Evolutionary conservation across 2,888 invertebrate species (phyloP), one percentile per base, ranked within the genome.

Genomic region (Polydrusus pterygomalis): DNA sequence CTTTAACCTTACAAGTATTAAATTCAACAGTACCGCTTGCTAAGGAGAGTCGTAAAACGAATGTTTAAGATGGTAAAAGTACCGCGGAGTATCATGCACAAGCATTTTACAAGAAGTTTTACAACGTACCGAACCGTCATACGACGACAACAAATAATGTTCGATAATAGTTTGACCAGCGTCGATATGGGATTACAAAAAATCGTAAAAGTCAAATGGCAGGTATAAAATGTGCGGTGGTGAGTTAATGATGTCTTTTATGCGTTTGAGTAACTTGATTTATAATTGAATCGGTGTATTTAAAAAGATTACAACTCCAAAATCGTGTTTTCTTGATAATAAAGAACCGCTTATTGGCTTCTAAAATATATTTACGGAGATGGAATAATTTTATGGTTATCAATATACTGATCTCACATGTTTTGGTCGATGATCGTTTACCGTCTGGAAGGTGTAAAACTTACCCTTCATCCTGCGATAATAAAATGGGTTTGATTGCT

Each of bases 1-100:
- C 67, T 76, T 78, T 78, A 78, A 73, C 75, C 74, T 73, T 78
- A 78, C 75, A 77, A 77, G 79, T 75, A 79, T 73, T 75, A 79
- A 79, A 76, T 62, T 73, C 62, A 70, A 76, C 75, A 76, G 78
- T 74, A 73, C 78, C 75, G 78, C 78, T 78, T 70, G 73, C 75
- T 20, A 72, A 74, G 65, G 62, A 62, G 65, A 68, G 70, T 75
- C 75, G 75, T 78, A 76, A 78, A 78, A 78, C 70, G 75, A 76
- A 75, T 75, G 78, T 54, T 54, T 10, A 58, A 58, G 58, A 58
- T 60, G 58, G 58, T 76, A 76, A 78, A 78, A 78, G 75, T 75
- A 76, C 75, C 78, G 74, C 58, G 51, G 63, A 62, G 74, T 67
- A 74, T 77, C 70, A 70, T 70, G 77, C 77, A 60, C 67, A 40